phyloP scores from a whole-genome alignment of 2,888 invertebrate species.

The Invenusta paracnida region DNA sequence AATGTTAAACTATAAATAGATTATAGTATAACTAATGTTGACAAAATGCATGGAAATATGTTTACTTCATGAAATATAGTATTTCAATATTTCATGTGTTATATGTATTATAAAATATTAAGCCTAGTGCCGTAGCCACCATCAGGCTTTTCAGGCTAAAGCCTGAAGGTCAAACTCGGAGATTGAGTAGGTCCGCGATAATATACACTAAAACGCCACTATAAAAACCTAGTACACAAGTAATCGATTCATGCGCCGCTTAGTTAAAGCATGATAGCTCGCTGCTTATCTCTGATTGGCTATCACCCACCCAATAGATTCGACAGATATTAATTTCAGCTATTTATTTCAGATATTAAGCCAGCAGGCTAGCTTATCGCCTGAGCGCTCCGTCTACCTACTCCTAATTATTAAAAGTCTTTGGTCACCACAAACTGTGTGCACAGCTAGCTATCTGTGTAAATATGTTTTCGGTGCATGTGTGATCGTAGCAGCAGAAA shows the following conservation, averaged over 20 bases:
- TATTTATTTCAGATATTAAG: too few species aligned
- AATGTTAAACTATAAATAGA: too few species aligned
- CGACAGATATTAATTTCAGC: not conserved
- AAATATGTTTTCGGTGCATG: not conserved
- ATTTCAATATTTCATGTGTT: too few species aligned
- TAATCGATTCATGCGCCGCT: not conserved
- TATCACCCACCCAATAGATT: not conserved
- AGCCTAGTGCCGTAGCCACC: not conserved
- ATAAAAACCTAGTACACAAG: not conserved
- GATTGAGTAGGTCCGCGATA: not conserved
- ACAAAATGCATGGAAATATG: too few species aligned
- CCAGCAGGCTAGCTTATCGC: too few species aligned
- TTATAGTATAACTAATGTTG: too few species aligned
- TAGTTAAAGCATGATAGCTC: not conserved
- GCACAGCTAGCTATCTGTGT: not conserved
- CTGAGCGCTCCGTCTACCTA: too few species aligned
- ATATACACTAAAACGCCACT: not conserved
- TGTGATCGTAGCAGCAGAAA: not conserved
- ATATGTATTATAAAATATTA: too few species aligned
- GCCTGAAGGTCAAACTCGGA: not conserved
- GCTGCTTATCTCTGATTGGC: not conserved
- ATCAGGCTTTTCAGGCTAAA: not conserved
- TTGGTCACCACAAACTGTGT: too few species aligned
- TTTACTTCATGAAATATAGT: too few species aligned
- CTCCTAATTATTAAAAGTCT: too few species aligned